Evolutionary conservation across 2,113 vertebrate genomes (phyloP), one percentile per base, ranked within the genome.

Genomic region (Nerophis ophidion): DNA sequence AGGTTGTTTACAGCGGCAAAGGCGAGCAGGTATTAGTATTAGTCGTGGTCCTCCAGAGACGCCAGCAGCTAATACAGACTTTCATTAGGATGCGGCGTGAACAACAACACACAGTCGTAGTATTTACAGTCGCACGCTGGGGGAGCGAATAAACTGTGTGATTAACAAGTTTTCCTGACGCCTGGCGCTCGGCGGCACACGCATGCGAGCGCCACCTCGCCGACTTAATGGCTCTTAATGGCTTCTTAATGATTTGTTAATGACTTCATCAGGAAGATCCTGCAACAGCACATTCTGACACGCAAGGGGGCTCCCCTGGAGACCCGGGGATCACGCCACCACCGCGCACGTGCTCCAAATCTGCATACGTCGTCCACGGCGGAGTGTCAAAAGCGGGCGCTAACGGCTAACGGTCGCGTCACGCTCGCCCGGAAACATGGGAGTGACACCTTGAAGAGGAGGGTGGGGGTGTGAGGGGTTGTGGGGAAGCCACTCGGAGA

Each of bases 191-290:
- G 73, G 70, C 74, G 65, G 81, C 71, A 70, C 59, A 73, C 70
- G 54, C 81, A 63, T 76, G 26, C 57, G 73, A 81, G 84, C 76
- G 76, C 82, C 85, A 89, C 85, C 85, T 86, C 86, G 64, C 81
- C 71, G 76, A 78, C 86, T 87, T 90, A 90, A 91, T 89, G 89
- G 89, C 83, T 88, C 87, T 86, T 91, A 91, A 91, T 89, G 89
- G 81, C 81, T 88, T 91, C 86, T 87, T 91, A 91, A 91, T 82
- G 86, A 88, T 84, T 90, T 88, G 86, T 86, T 91, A 91, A 91
- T 85, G 88, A 88, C 86, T 89, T 89, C 87, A 90, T 91, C 86
- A 89, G 76, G 80, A 88, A 85, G 86, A 87, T 89, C 81, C 82
- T 86, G 80, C 86, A 79, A 80, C 85, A 68, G 84, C 83, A 82